Evolutionary conservation across 2,888 invertebrate species (phyloP).

Genomic region (Actias luna): DNA sequence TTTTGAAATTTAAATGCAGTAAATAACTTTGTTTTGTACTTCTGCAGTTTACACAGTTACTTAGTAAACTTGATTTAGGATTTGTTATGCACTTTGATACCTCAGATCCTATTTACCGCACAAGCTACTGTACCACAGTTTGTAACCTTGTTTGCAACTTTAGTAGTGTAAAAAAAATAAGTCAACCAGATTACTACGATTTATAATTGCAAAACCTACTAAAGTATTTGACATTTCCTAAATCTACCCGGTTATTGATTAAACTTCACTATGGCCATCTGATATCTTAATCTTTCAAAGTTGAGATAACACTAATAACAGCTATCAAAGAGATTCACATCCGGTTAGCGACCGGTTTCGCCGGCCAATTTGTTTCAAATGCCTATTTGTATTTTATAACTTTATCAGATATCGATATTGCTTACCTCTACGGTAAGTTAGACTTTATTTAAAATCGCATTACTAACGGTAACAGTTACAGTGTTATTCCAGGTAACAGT

Average conservation of each 20-base stretch:
- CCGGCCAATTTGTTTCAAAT: constrained; percentile 30
- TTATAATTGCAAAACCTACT: background rate
- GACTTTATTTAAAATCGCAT: constrained; percentile 15
- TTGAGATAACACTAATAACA: constrained; percentile 27
- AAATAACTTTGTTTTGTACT: no score
- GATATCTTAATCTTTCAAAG: constrained; percentile 27
- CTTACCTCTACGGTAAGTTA: constrained; percentile 26
- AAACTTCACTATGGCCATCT: constrained; percentile 4
- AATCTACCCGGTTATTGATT: background rate
- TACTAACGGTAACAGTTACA: background rate
- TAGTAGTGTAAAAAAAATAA: background rate
- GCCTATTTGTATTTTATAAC: constrained; percentile 32
- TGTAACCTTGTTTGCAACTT: no score
- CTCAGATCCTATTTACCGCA: no score
- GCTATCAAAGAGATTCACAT: constrained; percentile 30
- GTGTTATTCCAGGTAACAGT: background rate
- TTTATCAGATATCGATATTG: constrained; percentile 29
- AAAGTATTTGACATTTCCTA: constrained; percentile 1
- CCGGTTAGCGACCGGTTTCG: constrained; percentile 41
- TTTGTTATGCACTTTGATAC: no score
- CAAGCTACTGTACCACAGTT: no score
- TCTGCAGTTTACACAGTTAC: no score
- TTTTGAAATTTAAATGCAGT: no score
- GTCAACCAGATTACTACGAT: background rate
- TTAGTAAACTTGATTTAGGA: no score